These are phyloP conservation scores for Tauraco hartlaubi DNA, from an alignment of 2,797 vertebrate species.

Conservation along the genomic window DNA sequence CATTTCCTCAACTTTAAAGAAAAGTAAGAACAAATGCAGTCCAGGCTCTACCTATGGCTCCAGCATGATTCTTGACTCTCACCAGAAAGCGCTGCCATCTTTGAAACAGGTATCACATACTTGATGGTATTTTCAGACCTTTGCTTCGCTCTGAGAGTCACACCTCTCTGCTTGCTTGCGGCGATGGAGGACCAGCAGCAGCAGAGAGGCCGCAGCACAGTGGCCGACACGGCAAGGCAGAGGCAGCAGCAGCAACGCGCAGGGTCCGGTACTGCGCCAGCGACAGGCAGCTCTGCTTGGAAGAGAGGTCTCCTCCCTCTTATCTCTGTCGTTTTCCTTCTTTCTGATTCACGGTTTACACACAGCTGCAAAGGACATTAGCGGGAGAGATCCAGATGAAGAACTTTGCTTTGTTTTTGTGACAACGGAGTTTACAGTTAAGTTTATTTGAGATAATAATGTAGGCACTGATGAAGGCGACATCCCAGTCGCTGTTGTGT, in stretches of 20 bases:
- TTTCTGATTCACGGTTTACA: background rate
- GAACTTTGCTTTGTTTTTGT: background rate
- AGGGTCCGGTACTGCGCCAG: rapidly evolving
- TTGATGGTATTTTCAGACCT: background rate
- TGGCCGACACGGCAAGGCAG: background rate
- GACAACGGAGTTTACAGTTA: background rate
- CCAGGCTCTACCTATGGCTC: background rate
- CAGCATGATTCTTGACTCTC: background rate
- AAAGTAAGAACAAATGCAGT: background rate
- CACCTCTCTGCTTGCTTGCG: rapidly evolving
- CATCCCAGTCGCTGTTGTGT: background rate
- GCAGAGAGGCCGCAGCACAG: rapidly evolving
- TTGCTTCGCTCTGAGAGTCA: background rate
- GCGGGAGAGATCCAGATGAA: slow-evolving; percentile 25
- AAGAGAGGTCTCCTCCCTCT: background rate
- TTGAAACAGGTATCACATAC: background rate
- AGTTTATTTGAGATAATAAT: slow-evolving; percentile 20
- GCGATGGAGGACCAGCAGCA: rapidly evolving
- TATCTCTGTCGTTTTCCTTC: background rate
- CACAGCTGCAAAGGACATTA: slow-evolving; percentile 45
- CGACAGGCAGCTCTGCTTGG: background rate
- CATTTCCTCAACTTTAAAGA: background rate
- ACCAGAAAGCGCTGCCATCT: background rate
- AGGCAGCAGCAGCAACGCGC: rapidly evolving
- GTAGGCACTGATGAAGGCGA: background rate